Conservation (phyloP, 2,113 vertebrate genomes). For the Percina caprodes region DNA sequence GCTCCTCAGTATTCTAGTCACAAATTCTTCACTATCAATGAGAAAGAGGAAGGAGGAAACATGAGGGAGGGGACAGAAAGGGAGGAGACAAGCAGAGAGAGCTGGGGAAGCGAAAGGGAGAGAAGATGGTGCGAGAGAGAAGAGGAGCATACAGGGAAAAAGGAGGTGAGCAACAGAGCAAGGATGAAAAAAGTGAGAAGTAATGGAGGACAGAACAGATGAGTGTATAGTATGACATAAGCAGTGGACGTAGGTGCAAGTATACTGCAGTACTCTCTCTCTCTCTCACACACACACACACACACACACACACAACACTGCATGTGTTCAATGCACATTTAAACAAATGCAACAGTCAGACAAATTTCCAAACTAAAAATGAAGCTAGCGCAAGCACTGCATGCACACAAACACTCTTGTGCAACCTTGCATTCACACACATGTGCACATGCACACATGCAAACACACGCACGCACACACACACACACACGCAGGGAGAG, state of each 20-base stretch:
- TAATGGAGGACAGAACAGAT: slow-evolving; percentile 60
- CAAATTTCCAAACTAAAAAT: slow-evolving; percentile 36
- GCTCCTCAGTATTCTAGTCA: slow-evolving; percentile 85
- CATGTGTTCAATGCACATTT: slow-evolving; percentile 11
- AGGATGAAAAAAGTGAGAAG: slow-evolving; percentile 51
- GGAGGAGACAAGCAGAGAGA: slow-evolving; percentile 33
- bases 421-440: slow-evolving; percentile 2
- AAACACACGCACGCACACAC: slow-evolving; percentile 23
- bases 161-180: slow-evolving; percentile 67
- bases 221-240: slow-evolving; percentile 60
- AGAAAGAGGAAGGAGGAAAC: slow-evolving; percentile 62
- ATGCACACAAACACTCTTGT: slow-evolving; percentile 21
- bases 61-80: slow-evolving; percentile 54
- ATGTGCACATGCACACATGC: background rate
- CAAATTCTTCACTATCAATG: slow-evolving; percentile 86
- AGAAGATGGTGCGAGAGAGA: slow-evolving; percentile 8
- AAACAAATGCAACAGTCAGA: slow-evolving; percentile 27
- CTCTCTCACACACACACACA: slow-evolving; percentile 34
- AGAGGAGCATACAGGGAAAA: slow-evolving; percentile 55
- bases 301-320: slow-evolving; percentile 22
- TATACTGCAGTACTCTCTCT: slow-evolving; percentile 53
- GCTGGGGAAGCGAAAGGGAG: background rate
- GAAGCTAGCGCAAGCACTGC: slow-evolving; percentile 1
- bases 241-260: slow-evolving; percentile 40
- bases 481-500: slow-evolving; percentile 61